Evolutionary conservation across 2,113 vertebrate genomes (phyloP).

Genomic region (Ellobius talpinus): DNA sequence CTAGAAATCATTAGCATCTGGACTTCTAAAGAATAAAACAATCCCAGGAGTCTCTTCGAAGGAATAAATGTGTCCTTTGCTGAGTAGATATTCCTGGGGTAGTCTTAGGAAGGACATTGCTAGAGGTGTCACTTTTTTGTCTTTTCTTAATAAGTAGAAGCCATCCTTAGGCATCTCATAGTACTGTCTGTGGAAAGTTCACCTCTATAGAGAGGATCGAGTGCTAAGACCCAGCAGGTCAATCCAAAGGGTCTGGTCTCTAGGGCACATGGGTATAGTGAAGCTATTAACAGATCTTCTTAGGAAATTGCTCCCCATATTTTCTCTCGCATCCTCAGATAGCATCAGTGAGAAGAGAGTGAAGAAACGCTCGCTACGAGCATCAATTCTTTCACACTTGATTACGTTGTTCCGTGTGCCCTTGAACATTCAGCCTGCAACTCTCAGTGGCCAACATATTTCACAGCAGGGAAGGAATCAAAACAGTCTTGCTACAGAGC

Average conservation of each 20-base stretch:
- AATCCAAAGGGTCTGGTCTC: neutral
- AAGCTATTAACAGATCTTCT: neutral
- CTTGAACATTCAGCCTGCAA: neutral
- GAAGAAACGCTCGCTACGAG: neutral
- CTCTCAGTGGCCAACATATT: neutral
- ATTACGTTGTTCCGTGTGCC: neutral
- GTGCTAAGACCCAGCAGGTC: neutral
- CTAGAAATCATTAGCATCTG: neutral
- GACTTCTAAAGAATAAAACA: neutral
- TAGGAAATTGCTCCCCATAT: neutral
- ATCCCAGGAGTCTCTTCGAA: neutral
- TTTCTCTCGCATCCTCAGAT: neutral
- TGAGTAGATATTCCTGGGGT: neutral
- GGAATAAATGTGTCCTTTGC: neutral
- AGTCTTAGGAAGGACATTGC: neutral
- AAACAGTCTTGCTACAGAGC: neutral
- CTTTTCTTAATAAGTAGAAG: neutral
- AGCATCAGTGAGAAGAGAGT: neutral
- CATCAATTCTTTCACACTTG: neutral
- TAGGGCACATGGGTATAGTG: neutral
- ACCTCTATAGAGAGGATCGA: neutral
- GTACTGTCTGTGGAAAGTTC: neutral
- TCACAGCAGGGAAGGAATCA: slow-evolving; percentile 1
- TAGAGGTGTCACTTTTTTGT: neutral
- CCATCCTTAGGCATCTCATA: neutral